Base-by-base conservation (phyloP, 2,888 invertebrate species). In the Pristionchus arcanus region DNA sequence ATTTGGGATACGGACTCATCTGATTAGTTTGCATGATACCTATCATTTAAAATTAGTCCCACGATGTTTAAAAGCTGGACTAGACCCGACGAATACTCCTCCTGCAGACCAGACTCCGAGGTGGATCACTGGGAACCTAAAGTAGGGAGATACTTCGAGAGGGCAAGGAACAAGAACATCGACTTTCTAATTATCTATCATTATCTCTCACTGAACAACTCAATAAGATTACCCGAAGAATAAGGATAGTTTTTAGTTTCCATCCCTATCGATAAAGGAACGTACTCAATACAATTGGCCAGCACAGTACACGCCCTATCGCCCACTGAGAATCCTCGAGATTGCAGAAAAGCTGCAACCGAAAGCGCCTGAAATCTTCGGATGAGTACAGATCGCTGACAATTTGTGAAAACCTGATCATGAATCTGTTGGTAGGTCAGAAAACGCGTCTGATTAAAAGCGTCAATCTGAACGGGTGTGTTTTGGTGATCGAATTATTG, bases 1-100 rank as follows among this genome's bases (percentile, higher is more conserved):
- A 81, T 25, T 49, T 81, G 81, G n/a, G 9, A 81, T n/a, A n/a
- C 49, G 11, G 49, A 49, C 81, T 81, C 81, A 49, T 81, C 81
- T 81, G 49, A 81, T 25, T 21, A 49, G 0, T n/a, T 49, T 13
- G n/a, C 0, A 3, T 49, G 42, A 42, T 42, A 42, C 9, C 42
- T 42, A 42, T 42, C 3, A 5, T 42, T 42, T 42, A 74, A 16
- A 19, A 42, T 53, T 25, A 2, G 16, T 49, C 81, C 49, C 13
- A 81, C 81, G 49, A n/a, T 49, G 81, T 49, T 81, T 81, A 31
- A 71, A 71, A 2, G 68, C 15, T 15, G 68, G 13, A 19, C 68
- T 71, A 2, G 68, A 71, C 21, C 13, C 68, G 3, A 71, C 68
- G 31, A 71, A 31, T 1, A 31, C 31, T 7, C 68, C 68, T 71